These are phyloP conservation scores for Plutomurus gul DNA, from an alignment of 1,140 invertebrate genomes.

Conservation along the genomic window DNA sequence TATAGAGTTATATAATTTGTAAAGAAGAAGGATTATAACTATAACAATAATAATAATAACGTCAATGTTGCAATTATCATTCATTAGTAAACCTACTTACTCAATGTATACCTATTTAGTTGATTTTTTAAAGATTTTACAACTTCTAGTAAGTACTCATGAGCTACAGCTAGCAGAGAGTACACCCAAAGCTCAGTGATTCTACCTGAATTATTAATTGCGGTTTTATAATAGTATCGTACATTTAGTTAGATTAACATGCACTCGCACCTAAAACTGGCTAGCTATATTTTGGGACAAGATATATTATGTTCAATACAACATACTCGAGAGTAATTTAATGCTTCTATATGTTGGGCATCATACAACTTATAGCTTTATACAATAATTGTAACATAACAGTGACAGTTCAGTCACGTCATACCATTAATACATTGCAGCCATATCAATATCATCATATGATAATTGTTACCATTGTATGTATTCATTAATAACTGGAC, in stretches of 20 bases:
- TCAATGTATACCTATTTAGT: background rate
- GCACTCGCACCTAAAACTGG: no score
- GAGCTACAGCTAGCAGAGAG: conserved; percentile 4
- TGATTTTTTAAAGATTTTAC: background rate
- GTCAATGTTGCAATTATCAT: no score
- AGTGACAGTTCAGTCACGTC: background rate
- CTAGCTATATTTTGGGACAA: conserved; percentile 3
- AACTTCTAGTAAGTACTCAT: background rate
- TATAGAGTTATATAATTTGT: no score
- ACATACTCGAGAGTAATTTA: no score
- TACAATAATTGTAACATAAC: background rate
- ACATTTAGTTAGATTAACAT: no score
- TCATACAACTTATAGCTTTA: no score
- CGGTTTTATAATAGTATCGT: background rate
- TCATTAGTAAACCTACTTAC: no score
- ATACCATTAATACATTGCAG: background rate
- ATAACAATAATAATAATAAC: no score
- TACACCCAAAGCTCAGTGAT: background rate
- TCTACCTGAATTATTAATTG: background rate
- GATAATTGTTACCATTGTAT: background rate
- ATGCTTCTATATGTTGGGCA: no score
- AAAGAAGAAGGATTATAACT: no score
- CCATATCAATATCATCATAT: background rate
- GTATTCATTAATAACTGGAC: background rate
- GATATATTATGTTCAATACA: no score